Conservation (phyloP, 2,113 vertebrate species). For the Blennius ocellaris region DNA sequence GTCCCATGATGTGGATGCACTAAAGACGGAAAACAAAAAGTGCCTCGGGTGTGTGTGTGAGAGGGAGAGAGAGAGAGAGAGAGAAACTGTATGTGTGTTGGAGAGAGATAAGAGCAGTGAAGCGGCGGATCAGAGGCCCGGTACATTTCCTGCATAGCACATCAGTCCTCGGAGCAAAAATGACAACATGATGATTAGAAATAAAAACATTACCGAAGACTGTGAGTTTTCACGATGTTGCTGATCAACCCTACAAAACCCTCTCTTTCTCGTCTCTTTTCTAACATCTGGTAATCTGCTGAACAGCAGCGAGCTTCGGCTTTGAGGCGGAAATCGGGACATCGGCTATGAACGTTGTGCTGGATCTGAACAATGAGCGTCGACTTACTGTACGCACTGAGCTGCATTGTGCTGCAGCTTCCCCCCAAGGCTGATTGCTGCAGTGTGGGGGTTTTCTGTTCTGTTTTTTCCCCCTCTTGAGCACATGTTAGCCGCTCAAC, state of each 20-base stretch:
- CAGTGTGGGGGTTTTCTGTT: constrained; percentile 16
- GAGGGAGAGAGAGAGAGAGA: constrained; percentile 21
- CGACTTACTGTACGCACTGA: constrained; percentile 26
- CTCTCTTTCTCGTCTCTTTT: neutral
- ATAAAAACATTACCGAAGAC: neutral
- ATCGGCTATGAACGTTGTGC: constrained; percentile 9
- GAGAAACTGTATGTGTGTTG: constrained; percentile 2
- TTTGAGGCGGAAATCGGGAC: constrained; percentile 8
- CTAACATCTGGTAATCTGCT: constrained; percentile 6
- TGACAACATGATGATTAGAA: constrained; percentile 3
- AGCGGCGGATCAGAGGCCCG: constrained; percentile 20
- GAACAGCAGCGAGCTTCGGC: neutral
- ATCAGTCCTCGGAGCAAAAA: neutral
- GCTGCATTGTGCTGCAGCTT: constrained; percentile 23
- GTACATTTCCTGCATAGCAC: constrained; percentile 28
- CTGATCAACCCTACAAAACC: neutral
- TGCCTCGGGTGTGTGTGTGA: constrained; percentile 13
- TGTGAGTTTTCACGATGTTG: neutral
- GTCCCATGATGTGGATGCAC: constrained; percentile 34
- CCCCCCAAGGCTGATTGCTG: constrained; percentile 25
- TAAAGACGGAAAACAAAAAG: neutral
- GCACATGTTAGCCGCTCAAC: constrained; percentile 15
- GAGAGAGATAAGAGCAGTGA: constrained; percentile 39
- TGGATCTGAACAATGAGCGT: constrained; percentile 10
- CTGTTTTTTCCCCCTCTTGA: constrained; percentile 2